phyloP scores from a whole-genome alignment of 2,797 vertebrate genomes.

The Alauda arvensis region DNA sequence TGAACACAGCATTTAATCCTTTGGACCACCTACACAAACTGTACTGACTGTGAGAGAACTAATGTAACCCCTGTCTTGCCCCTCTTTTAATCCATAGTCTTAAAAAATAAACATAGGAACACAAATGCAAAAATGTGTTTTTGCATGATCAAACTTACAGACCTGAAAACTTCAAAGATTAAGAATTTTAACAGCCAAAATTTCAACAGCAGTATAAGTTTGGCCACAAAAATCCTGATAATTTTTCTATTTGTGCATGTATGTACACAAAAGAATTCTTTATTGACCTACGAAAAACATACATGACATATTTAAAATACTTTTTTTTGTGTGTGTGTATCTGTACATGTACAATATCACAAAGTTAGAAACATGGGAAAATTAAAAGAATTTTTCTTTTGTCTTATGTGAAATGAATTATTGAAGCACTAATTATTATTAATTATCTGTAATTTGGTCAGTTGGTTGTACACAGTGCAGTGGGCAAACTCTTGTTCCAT shows the following conservation, averaged over 20 bases:
- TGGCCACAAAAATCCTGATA: not conserved
- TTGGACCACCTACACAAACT: not conserved
- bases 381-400: not conserved
- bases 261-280: not conserved
- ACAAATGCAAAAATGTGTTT: not conserved
- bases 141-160: not conserved
- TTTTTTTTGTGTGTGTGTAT: not conserved
- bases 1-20: not conserved
- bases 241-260: not conserved
- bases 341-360: not conserved
- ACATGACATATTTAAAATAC: not conserved
- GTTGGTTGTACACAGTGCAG: not conserved
- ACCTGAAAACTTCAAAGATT: not conserved
- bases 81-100: not conserved
- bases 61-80: not conserved
- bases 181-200: not conserved
- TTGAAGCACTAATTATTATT: not conserved
- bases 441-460: not conserved
- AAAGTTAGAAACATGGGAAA: not conserved
- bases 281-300: not conserved
- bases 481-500: not conserved
- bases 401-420: not conserved
- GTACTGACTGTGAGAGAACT: not conserved
- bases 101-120: not conserved
- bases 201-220: not conserved